Evolutionary conservation across 2,797 vertebrate species (phyloP).

Genomic region (Urocyon cinereoargenteus): DNA sequence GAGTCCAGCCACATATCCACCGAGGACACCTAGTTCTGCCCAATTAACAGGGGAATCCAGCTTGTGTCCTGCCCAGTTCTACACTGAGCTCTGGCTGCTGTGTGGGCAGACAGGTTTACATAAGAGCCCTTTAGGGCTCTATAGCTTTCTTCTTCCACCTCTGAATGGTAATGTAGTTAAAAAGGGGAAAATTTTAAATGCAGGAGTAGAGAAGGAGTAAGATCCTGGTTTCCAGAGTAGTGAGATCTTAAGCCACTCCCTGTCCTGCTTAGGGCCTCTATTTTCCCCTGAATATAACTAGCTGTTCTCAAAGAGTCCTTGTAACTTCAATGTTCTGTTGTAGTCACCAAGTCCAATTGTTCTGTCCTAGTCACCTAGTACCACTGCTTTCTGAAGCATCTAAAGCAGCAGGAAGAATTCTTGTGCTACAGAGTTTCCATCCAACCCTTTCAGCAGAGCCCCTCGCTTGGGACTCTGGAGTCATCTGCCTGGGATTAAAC

Average conservation of each 20-base stretch:
- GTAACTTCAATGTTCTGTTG: neutral
- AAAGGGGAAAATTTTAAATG: neutral
- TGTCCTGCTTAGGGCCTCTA: neutral
- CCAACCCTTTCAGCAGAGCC: neutral
- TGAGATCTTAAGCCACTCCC: neutral
- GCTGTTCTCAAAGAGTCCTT: neutral
- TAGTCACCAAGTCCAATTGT: neutral
- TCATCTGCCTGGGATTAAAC: neutral
- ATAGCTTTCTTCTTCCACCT: neutral
- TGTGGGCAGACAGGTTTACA: neutral
- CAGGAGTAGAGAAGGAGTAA: neutral
- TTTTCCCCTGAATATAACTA: neutral
- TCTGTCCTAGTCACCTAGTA: neutral
- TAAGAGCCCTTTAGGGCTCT: neutral
- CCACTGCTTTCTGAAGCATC: neutral
- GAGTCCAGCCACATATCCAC: neutral
- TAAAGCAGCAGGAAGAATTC: neutral
- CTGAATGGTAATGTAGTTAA: neutral
- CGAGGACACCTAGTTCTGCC: neutral
- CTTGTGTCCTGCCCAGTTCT: neutral
- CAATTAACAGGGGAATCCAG: neutral
- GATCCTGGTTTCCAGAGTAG: neutral
- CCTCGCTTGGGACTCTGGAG: neutral
- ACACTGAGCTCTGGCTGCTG: neutral
- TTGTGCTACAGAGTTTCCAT: neutral